Evolutionary conservation across 1,140 invertebrate species (phyloP).

Genomic region (Leucophenga varia): DNA sequence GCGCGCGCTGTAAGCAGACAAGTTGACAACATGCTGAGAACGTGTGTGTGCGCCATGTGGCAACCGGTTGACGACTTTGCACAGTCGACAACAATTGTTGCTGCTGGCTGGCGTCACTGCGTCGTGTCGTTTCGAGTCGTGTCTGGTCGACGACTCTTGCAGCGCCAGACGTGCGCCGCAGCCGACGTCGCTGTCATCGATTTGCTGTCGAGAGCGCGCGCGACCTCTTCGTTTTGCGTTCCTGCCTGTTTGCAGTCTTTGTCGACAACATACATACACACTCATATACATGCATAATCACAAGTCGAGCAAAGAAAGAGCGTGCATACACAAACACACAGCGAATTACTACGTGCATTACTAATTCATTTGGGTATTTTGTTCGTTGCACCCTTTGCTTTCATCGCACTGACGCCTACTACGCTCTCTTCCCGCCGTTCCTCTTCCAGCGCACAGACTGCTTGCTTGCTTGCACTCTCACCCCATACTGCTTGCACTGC

Average conservation of each 20-base stretch:
- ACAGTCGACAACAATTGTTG: constrained; percentile 6
- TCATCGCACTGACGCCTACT: constrained; percentile 7
- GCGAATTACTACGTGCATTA: constrained; percentile 44
- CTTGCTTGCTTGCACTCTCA: background rate
- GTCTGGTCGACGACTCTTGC: constrained; percentile 41
- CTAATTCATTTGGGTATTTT: constrained; percentile 43
- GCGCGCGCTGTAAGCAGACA: constrained; percentile 4
- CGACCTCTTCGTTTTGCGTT: constrained; percentile 3
- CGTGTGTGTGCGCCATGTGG: too few species aligned
- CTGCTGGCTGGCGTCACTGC: constrained; percentile 12
- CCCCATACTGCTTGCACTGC: constrained; percentile 18
- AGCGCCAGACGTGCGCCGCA: constrained; percentile 33
- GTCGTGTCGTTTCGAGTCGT: constrained; percentile 19
- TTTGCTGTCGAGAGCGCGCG: constrained; percentile 5
- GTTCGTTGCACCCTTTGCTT: constrained; percentile 29
- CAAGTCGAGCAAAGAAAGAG: constrained; percentile 18
- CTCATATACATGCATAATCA: constrained; percentile 8
- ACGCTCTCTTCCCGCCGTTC: constrained; percentile 2
- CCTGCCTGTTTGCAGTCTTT: constrained; percentile 11
- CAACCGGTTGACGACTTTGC: too few species aligned
- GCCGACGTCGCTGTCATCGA: constrained; percentile 27
- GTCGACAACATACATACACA: constrained; percentile 4
- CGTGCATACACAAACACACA: constrained; percentile 19
- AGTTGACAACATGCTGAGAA: too few species aligned
- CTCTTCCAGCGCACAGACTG: background rate